Evolutionary conservation across 2,888 invertebrate species (phyloP), one percentile per base, ranked within the genome.

Genomic region (Amphipyra berbera): DNA sequence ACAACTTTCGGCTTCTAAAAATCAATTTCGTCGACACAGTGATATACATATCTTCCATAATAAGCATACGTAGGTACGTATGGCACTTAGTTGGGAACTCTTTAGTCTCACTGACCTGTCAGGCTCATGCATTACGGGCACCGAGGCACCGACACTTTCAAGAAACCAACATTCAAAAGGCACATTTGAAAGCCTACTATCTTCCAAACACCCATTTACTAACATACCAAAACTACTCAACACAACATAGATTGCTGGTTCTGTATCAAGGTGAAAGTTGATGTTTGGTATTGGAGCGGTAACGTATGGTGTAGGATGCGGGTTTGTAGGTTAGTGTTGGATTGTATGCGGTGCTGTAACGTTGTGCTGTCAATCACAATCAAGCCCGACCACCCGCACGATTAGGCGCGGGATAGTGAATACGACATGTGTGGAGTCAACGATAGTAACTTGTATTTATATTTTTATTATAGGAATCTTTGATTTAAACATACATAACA

Each of bases 321-420:
- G 63, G 65, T 41, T 68, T 58, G 73, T 76, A 38, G 68, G 42
- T 56, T 70, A 46, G 68, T 50, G 66, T 69, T 45, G 58, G 50
- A 61, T 53, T 81, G 79, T 73, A 80, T 82, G 69, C 70, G 69
- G 63, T 83, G 86, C 86, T 89, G 90, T 91, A 93, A 93, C 89
- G 90, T 84, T 85, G 75, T 82, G 86, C 91, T 94, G 94, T 94
- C 94, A 94, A 92, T 94, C 94, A 94, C 93, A 94, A 93, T 94
- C 93, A 93, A 86, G 83, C 85, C 71, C 90, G 94, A 93, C 94
- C 94, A 94, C 94, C 93, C 94, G 94, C 92, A 79, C 89, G 92
- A 93, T 93, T 92, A 93, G 88, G 85, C 85, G 83, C 82, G 73
- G 79, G 82, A 81, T 84, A 68, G 76, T 83, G 83, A 79, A 77